These are phyloP conservation scores for Amphilophus citrinellus DNA, from an alignment of 2,113 vertebrate species.

Conservation along the genomic window DNA sequence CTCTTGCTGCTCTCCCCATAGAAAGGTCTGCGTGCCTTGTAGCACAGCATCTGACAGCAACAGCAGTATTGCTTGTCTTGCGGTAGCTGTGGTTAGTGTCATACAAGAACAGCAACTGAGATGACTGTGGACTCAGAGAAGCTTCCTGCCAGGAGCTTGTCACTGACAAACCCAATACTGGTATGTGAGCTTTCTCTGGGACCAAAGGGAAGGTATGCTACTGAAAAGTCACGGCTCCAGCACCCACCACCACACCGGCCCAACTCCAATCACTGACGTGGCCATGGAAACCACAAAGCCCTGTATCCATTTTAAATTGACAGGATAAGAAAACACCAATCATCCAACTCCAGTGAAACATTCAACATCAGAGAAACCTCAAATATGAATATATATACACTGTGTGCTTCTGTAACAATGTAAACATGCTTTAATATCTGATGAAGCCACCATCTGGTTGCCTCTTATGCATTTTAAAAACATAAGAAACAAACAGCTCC, in stretches of 20 bases:
- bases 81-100: slow-evolving; percentile 74
- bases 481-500: slow-evolving; percentile 30
- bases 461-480: slow-evolving; percentile 12
- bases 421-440: slow-evolving; percentile 57
- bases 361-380: slow-evolving; percentile 60
- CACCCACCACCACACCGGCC: slow-evolving; percentile 15
- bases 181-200: slow-evolving; percentile 70
- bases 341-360: slow-evolving; percentile 63
- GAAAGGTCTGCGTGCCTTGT: slow-evolving; percentile 47
- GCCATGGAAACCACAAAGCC: slow-evolving; percentile 64
- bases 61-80: slow-evolving; percentile 63
- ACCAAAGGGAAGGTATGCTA: slow-evolving; percentile 63
- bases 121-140: slow-evolving; percentile 53
- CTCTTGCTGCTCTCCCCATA: slow-evolving; percentile 1
- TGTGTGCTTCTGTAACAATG: slow-evolving; percentile 23
- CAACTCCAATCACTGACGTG: slow-evolving; percentile 46
- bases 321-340: slow-evolving; percentile 60
- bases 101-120: slow-evolving; percentile 71
- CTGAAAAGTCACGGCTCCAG: slow-evolving; percentile 48
- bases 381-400: slow-evolving; percentile 49
- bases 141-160: slow-evolving; percentile 65
- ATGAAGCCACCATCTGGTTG: slow-evolving; percentile 45
- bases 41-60: slow-evolving; percentile 52
- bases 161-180: slow-evolving; percentile 56
- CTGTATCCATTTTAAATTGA: slow-evolving; percentile 65